A percentile compares a stretch with the other conserved stretches of the same genome.
Evolutionary conservation across 2,888 invertebrate species (phyloP).

Genomic region (Lomographa bimaculata): DNA sequence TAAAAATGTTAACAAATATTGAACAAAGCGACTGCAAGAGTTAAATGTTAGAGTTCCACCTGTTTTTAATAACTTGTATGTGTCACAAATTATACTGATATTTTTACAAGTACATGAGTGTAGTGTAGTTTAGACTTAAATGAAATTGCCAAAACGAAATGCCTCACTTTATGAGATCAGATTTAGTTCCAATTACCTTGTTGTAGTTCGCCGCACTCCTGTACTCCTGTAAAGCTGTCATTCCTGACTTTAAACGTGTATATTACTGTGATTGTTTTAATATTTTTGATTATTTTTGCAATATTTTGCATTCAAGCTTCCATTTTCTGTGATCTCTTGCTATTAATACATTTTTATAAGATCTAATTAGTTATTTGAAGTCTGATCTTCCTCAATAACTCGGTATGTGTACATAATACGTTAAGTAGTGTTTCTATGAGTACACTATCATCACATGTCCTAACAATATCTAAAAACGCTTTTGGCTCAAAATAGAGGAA

Average conservation of each 20-base stretch:
- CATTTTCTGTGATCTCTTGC: constrained; percentile 67
- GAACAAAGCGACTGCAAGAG: not conserved
- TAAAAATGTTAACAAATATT: not conserved
- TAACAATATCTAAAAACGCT: no score
- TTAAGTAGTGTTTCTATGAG: no score
- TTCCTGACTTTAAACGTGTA: constrained; percentile 38
- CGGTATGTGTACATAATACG: no score
- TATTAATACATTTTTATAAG: constrained; percentile 22
- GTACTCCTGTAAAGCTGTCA: constrained; percentile 22
- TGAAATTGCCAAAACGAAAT: no score
- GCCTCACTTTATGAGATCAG: no score
- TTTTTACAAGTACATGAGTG: constrained; percentile 6
- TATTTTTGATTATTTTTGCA: constrained; percentile 45
- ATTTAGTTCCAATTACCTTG: no score
- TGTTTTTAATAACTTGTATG: no score
- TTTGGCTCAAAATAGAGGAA: no score
- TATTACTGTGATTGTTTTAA: constrained; percentile 56
- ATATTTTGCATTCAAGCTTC: constrained; percentile 57
- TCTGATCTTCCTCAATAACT: constrained; percentile 5
- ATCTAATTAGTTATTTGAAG: constrained; percentile 7
- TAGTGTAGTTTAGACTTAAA: no score
- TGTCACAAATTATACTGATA: constrained; percentile 4
- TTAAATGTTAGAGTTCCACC: not conserved
- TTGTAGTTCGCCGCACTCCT: no score
- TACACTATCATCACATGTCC: no score